Conservation (phyloP, 2,113 vertebrate species). For the Cranoglanis bouderius region DNA sequence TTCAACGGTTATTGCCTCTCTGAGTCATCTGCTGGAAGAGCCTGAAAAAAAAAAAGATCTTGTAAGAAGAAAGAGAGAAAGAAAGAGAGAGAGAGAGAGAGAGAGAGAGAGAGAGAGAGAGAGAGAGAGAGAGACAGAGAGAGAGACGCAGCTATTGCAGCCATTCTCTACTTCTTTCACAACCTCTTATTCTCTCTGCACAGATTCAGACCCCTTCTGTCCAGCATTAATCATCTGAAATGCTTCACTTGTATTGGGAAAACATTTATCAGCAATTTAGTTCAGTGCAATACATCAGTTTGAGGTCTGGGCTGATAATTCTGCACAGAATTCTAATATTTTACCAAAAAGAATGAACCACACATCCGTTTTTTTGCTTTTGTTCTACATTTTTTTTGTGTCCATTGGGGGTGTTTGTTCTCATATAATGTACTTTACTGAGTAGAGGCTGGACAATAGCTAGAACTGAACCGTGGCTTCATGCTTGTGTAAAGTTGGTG, state of each 20-base stretch:
- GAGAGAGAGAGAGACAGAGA: background rate
- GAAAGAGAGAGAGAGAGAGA: background rate
- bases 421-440: background rate
- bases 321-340: slow-evolving; percentile 18
- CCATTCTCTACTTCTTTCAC: background rate
- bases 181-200: background rate
- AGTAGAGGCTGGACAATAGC: background rate
- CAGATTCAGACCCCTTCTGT: background rate
- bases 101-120: background rate
- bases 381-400: background rate
- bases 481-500: background rate
- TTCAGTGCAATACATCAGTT: slow-evolving; percentile 22
- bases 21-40: slow-evolving; percentile 54
- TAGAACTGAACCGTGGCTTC: background rate
- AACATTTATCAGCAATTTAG: slow-evolving; percentile 36
- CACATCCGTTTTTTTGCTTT: background rate
- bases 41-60: background rate
- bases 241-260: slow-evolving; percentile 1
- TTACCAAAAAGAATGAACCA: slow-evolving; percentile 2
- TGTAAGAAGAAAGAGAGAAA: background rate
- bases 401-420: background rate
- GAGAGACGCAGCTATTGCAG: background rate
- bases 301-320: slow-evolving; percentile 22
- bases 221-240: slow-evolving; percentile 22
- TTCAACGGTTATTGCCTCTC: slow-evolving; percentile 64